Base-by-base conservation (phyloP, 2,113 vertebrate species). In the Plestiodon gilberti region DNA sequence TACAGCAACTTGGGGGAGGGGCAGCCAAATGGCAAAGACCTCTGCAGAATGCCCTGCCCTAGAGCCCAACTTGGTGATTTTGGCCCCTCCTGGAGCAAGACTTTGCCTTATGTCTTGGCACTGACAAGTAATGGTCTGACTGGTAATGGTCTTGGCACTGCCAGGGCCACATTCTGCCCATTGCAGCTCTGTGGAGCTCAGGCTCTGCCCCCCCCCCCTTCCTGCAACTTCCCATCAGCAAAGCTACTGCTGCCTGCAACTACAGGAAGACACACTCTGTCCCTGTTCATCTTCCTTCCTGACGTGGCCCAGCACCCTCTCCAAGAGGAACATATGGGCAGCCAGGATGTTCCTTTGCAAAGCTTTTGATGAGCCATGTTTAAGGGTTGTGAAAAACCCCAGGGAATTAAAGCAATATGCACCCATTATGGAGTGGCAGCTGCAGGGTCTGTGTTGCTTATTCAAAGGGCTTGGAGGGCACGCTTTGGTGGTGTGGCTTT, bases 401-500 rank as follows among this genome's bases (percentile, higher is more conserved):
- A 87, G 86, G 83, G 90, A 86, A 94, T 93, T 88, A 90, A 90
- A 90, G 87, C 90, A 81, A 67, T 80, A 62, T 89, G 85, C 92
- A 69, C 93, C 93, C 95, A 92, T 92, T 91, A 90, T 67, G 87
- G 84, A 81, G 87, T 6, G n/a, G 86, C 92, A 93, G 93, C 93
- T 93, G 94, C 61, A 86, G 88, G 82, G 90, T 93, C 93, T 88
- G 65, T 89, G 91, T 82, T 38, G 81, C 93, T 93, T 93, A 93
- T 93, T 93, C 93, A 90, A 89, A 92, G 92, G 95, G 91, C 94
- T 92, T 89, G 93, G 89, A 90, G 93, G 84, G 65, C 90, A 91
- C 93, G 92, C 95, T 18, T 65, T 91, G 91, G 95, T 93, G 94
- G 91, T 92, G 94, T 90, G 93, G 88, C 95, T 96, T 93, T 73